Evolutionary conservation across 1,140 invertebrate genomes (phyloP).

Genomic region (Drosophila pachea): DNA sequence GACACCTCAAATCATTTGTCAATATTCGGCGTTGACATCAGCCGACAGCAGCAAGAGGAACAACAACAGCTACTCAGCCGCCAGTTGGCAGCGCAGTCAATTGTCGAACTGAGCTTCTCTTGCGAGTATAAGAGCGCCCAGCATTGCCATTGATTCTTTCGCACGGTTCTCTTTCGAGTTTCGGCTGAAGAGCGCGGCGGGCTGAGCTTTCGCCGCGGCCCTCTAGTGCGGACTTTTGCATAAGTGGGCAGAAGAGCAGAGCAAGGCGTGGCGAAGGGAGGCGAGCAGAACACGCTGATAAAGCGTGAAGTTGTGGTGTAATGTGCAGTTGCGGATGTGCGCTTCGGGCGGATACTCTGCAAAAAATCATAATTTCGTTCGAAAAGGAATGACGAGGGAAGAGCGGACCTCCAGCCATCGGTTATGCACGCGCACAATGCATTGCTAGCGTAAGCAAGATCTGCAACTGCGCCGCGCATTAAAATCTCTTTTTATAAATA

Average conservation of each 20-base stretch:
- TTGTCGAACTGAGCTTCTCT: neutral
- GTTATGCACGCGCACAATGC: no score
- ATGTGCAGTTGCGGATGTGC: conserved; percentile 12
- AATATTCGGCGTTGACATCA: conserved; percentile 7
- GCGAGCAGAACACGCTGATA: conserved; percentile 45
- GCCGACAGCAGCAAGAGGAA: neutral
- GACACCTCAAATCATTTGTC: conserved; percentile 5
- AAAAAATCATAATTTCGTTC: neutral
- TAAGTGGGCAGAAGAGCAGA: conserved; percentile 14
- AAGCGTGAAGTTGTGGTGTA: conserved; percentile 51
- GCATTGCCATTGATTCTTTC: neutral
- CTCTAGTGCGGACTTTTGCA: conserved; percentile 26
- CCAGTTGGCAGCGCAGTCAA: neutral
- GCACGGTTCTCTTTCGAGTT: conserved; percentile 2
- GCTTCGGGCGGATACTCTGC: neutral
- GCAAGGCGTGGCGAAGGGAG: neutral
- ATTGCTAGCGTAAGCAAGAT: no score
- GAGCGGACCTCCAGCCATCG: no score
- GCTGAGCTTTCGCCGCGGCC: conserved; percentile 14
- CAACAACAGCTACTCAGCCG: neutral
- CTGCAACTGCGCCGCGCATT: no score
- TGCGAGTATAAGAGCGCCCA: conserved; percentile 2
- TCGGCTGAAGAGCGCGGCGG: conserved; percentile 3
- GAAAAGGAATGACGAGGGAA: no score
- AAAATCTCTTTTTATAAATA: neutral